Conservation (phyloP, 1,140 invertebrate species). For the Hetaerina americana region DNA sequence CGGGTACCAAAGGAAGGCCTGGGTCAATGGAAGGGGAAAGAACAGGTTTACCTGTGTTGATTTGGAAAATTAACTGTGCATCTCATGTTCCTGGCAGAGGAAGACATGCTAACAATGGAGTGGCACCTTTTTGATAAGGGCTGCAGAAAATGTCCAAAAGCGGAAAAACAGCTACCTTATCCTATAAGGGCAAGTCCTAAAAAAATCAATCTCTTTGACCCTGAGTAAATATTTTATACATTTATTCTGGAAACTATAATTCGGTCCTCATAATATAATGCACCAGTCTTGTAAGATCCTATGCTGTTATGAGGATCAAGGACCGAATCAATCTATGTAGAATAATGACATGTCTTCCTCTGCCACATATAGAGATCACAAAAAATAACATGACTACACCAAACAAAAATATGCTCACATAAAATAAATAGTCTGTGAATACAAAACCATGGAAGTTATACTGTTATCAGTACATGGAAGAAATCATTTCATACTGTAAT, state of each 20-base stretch:
- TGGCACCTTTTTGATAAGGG: neutral
- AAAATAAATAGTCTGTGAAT: neutral
- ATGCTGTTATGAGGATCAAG: neutral
- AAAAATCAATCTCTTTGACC: neutral
- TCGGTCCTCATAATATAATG: neutral
- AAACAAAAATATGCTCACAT: neutral
- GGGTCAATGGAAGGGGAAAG: neutral
- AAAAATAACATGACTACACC: neutral
- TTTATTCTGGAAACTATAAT: neutral
- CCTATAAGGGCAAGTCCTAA: neutral
- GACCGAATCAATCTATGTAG: neutral
- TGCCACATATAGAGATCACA: neutral
- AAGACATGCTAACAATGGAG: neutral
- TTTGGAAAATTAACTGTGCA: neutral
- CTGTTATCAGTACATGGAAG: neutral
- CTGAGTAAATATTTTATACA: neutral
- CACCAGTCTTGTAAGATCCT: neutral
- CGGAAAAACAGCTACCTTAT: neutral
- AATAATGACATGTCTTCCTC: neutral
- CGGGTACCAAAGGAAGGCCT: neutral
- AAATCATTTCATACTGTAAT: neutral
- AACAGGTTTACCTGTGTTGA: neutral
- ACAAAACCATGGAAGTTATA: neutral
- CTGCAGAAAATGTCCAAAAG: neutral
- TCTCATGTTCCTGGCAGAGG: neutral